phyloP scores from a whole-genome alignment of 2,888 invertebrate species.

The Phyto melanocephala region DNA sequence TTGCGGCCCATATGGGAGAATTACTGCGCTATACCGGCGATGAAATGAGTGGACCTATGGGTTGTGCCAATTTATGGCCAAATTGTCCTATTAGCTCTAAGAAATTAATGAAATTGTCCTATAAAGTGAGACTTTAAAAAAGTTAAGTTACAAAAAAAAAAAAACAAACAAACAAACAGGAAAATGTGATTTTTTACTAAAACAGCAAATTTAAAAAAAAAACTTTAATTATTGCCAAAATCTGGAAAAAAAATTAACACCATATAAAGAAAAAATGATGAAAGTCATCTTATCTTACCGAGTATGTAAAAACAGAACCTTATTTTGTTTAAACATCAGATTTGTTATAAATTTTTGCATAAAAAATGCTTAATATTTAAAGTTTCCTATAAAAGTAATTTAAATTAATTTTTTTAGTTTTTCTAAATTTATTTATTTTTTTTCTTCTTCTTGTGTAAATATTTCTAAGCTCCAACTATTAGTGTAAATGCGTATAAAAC shows the following conservation, averaged over 20 bases:
- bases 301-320: no score
- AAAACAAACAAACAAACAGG: background rate
- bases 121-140: constrained; percentile 75
- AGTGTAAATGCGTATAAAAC: background rate
- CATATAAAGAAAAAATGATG: no score
- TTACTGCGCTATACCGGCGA: constrained; percentile 77
- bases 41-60: constrained; percentile 76
- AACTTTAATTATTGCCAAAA: background rate
- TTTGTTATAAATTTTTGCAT: background rate
- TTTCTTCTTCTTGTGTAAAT: constrained; percentile 25
- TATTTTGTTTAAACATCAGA: no score
- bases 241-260: background rate
- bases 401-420: background rate
- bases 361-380: background rate
- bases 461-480: constrained; percentile 24
- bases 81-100: constrained; percentile 79
- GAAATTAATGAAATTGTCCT: constrained; percentile 77
- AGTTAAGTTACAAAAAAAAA: background rate
- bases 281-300: no score
- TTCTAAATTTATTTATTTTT: constrained; percentile 10
- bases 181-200: background rate
- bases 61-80: constrained; percentile 79
- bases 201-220: background rate
- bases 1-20: constrained; percentile 79
- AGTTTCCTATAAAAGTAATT: constrained; percentile 16